Evolutionary conservation across 1,140 invertebrate genomes (phyloP).

Genomic region (Goniozus legneri): DNA sequence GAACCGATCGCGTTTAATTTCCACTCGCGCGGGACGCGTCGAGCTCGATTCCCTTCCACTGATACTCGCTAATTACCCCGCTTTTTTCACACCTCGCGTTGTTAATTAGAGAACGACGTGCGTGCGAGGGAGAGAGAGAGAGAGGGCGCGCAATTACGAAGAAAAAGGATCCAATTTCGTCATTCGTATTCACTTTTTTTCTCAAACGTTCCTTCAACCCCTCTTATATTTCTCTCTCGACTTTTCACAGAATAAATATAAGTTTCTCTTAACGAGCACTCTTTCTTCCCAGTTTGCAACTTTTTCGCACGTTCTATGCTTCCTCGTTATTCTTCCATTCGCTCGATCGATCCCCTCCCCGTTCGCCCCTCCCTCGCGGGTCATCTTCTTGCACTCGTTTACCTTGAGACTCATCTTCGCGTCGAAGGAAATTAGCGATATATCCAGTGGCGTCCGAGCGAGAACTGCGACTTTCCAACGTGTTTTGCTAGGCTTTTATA

Average conservation of each 20-base stretch:
- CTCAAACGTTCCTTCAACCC: background rate
- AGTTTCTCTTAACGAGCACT: constrained; percentile 10
- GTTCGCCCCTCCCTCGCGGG: background rate
- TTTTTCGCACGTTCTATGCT: background rate
- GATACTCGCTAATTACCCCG: background rate
- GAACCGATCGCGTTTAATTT: too few species aligned
- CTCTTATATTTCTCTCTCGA: background rate
- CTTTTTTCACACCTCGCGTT: background rate
- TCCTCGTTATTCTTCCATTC: background rate
- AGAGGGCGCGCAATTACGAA: too few species aligned
- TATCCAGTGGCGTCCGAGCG: constrained; percentile 37
- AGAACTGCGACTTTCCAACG: constrained; percentile 46
- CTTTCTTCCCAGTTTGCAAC: constrained; percentile 8
- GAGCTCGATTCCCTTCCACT: too few species aligned
- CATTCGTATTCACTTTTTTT: too few species aligned
- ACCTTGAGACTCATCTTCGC: constrained; percentile 45
- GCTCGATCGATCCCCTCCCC: background rate
- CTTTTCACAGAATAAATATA: too few species aligned
- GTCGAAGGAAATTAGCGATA: too few species aligned
- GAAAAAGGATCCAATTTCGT: too few species aligned
- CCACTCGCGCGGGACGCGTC: too few species aligned
- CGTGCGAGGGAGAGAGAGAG: too few species aligned
- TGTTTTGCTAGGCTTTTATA: constrained; percentile 48
- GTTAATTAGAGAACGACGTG: too few species aligned
- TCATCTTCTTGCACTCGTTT: constrained; percentile 17